Percentiles rank a stretch among this genome's conserved stretches.
Evolutionary conservation across 2,113 vertebrate species (phyloP).

Genomic region (Brienomyrus longianalis): DNA sequence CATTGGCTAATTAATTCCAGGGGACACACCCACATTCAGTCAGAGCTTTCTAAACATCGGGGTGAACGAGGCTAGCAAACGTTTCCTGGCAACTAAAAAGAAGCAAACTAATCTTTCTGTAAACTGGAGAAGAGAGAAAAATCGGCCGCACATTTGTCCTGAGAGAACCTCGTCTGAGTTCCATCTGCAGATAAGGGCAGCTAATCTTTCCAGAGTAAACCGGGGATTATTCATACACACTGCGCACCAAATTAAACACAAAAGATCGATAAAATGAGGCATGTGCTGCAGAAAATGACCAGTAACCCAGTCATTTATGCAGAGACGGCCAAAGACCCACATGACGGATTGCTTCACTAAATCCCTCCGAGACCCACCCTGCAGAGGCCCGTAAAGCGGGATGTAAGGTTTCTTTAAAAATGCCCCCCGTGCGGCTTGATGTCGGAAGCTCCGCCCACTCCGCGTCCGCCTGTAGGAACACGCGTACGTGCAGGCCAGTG

Average conservation of each 20-base stretch:
- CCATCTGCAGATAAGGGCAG: neutral
- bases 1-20: neutral
- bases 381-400: neutral
- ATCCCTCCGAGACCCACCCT: neutral
- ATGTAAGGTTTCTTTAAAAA: neutral
- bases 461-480: neutral
- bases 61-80: neutral
- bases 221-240: neutral
- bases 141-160: neutral
- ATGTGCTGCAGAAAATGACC: neutral
- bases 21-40: neutral
- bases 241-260: neutral
- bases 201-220: neutral
- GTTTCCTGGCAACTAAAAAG: neutral
- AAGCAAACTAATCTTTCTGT: constrained; percentile 1
- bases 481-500: neutral
- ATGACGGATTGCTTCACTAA: neutral
- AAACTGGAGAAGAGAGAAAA: neutral
- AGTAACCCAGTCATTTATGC: neutral
- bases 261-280: neutral
- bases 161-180: neutral
- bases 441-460: neutral
- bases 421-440: neutral
- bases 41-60: neutral
- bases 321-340: neutral